These are phyloP conservation scores for Onchidella celtica DNA, from an alignment of 2,888 invertebrate genomes.

Conservation along the genomic window DNA sequence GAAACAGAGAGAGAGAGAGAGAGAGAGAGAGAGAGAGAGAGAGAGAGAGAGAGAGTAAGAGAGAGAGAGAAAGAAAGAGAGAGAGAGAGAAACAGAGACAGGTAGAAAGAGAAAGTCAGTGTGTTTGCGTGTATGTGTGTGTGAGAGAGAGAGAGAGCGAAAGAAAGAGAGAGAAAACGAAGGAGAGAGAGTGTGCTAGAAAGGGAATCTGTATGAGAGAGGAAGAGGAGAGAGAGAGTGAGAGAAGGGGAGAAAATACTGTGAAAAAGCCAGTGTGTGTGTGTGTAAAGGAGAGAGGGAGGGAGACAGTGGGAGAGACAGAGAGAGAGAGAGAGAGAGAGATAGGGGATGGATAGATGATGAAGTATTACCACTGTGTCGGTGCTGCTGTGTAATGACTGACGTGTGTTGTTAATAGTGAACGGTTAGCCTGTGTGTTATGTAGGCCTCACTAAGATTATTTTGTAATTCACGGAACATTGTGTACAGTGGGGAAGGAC, in stretches of 20 bases:
- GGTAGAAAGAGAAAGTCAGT: not conserved
- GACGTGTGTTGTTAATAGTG: too few relatives aligned
- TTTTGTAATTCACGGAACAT: too few relatives aligned
- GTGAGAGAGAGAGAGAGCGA: conserved; percentile 11
- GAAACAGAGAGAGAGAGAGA: too few relatives aligned
- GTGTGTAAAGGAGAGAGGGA: conserved; percentile 18
- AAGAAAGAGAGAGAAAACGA: conserved; percentile 21
- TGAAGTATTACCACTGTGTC: too few relatives aligned
- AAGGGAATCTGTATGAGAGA: not conserved
- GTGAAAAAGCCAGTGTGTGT: not conserved
- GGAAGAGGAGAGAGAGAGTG: not conserved
- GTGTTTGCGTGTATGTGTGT: too few relatives aligned
- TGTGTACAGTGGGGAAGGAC: too few relatives aligned
- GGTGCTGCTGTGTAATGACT: too few relatives aligned
- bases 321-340: conserved; percentile 32
- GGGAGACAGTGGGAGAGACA: conserved; percentile 16
- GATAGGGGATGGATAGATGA: too few relatives aligned
- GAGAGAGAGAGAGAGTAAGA: conserved; percentile 32
- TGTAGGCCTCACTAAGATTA: too few relatives aligned
- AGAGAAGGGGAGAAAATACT: not conserved
- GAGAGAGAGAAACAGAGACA: too few relatives aligned
- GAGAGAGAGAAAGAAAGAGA: conserved; percentile 10
- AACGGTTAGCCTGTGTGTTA: too few relatives aligned
- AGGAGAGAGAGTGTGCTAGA: conserved; percentile 11
- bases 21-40: conserved; percentile 30